Base-by-base conservation (phyloP, 2,888 invertebrate species). In the Habrosyne pyritoides region DNA sequence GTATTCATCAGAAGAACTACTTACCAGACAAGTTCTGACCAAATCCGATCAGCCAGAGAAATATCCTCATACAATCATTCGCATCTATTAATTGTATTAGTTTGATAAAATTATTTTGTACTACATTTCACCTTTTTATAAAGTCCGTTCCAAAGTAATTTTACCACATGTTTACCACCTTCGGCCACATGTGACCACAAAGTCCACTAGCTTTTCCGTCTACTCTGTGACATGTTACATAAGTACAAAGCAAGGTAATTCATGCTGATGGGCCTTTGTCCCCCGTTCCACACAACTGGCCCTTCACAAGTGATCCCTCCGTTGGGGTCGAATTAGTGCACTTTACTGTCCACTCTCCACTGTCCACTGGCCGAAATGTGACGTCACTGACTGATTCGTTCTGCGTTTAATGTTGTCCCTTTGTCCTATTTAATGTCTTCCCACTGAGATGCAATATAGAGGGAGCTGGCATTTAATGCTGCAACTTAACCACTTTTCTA, bases 301-400 rank as follows among this genome's bases (percentile, higher is more conserved):
- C 71, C 60, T 53, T 56, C 61, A 46, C 26, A 49, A 49, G 48
- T 49, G 53, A 55, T 57, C 60, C 60, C 63, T 63, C 60, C 56
- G 50, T 52, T 60, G 69, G 67, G 71, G 60, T 66, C 71, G 61
- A 75, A 79, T 79, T 77, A 78, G 77, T 74, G 75, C 70, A 72
- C 71, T 76, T 75, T 67, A 61, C 57, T 64, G 55, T 61, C 61
- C 61, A 63, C 61, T 62, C 63, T 64, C 54, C 58, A 65, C 54
- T 63, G 62, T 64, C 61, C 61, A 42, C 14, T 42, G 42, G 14
- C 42, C 42, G 42, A 36, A 42, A 2, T 42, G 42, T 42, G 7
- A 14, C 14, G 42, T 33, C 33, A 33, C n/a, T 8, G 42, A 18
- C 42, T 42, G 42, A 42, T 36, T 36, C 12, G 36, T 36, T 36